These are phyloP conservation scores for Nephila pilipes DNA, from an alignment of 1,140 invertebrate species.

Conservation along the genomic window DNA sequence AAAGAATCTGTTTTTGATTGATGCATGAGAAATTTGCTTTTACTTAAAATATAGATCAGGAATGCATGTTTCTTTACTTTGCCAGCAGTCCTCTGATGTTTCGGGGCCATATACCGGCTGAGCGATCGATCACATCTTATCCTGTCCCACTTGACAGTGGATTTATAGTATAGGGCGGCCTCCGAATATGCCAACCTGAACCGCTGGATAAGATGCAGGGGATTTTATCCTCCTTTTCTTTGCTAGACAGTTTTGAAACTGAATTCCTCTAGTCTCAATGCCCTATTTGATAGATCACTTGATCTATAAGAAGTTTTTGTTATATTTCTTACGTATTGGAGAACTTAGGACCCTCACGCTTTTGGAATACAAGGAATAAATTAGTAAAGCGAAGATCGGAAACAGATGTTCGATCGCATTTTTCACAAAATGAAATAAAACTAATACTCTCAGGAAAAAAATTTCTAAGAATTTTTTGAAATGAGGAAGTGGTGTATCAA, in stretches of 20 bases:
- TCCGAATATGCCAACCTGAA: constrained; percentile 28
- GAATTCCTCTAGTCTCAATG: constrained; percentile 47
- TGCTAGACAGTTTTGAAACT: constrained; percentile 57
- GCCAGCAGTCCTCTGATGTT: constrained; percentile 48
- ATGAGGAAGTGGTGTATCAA: background rate
- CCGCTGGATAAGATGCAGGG: constrained; percentile 54
- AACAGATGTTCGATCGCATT: background rate
- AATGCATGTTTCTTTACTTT: constrained; percentile 51
- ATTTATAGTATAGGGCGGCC: constrained; percentile 43
- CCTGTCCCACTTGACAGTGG: constrained; percentile 67
- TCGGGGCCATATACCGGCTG: constrained; percentile 17
- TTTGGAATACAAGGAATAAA: background rate
- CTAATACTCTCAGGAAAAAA: background rate
- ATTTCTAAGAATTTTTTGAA: background rate
- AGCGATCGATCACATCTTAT: constrained; percentile 64
- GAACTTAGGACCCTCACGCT: background rate
- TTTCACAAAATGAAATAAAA: background rate
- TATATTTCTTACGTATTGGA: background rate
- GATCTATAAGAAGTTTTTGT: constrained; percentile 39
- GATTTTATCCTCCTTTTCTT: background rate
- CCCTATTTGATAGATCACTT: constrained; percentile 42
- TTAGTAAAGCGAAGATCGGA: background rate
- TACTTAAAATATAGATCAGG: background rate
- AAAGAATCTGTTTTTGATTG: constrained; percentile 20
- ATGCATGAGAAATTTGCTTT: constrained; percentile 17